phyloP scores from a whole-genome alignment of 1,140 invertebrate species.

The Diprion similis region DNA sequence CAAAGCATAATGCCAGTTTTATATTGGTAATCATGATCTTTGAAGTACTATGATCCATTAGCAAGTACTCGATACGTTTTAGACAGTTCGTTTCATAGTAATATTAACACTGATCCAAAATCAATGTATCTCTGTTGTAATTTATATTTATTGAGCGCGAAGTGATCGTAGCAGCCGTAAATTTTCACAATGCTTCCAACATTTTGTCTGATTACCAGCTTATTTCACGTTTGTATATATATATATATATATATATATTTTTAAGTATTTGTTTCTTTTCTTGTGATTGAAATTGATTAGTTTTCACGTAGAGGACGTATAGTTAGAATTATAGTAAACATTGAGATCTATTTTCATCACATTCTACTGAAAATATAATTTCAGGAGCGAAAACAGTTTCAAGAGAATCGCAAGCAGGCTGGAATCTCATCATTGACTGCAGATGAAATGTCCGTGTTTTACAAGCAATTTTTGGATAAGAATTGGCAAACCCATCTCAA shows the following conservation, averaged over 20 bases:
- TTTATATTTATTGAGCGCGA: neutral
- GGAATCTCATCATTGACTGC: constrained; percentile 67
- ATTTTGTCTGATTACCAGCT: too few relatives aligned
- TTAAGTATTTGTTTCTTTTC: too few relatives aligned
- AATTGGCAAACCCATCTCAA: constrained; percentile 74
- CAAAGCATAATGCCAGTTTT: constrained; percentile 76
- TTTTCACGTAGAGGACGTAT: too few relatives aligned
- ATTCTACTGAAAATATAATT: constrained; percentile 37
- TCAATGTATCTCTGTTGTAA: neutral
- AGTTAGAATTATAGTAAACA: too few relatives aligned
- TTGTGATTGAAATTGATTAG: too few relatives aligned
- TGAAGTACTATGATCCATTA: neutral
- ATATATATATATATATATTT: too few relatives aligned
- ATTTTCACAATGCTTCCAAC: too few relatives aligned
- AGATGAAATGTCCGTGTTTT: constrained; percentile 87
- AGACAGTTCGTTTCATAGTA: neutral
- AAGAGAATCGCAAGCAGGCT: constrained; percentile 60
- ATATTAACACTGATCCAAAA: too few relatives aligned
- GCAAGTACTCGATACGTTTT: neutral
- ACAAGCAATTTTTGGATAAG: constrained; percentile 80
- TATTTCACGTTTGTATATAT: too few relatives aligned
- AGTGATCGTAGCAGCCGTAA: too few relatives aligned
- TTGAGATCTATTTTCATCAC: too few relatives aligned
- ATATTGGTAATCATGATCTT: constrained; percentile 56
- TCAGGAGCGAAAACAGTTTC: constrained; percentile 73